Conservation (phyloP, 30 jellyfish, hydroid and myxozoan genomes). For the Aurelia aurita complex sp. Pacific region DNA sequence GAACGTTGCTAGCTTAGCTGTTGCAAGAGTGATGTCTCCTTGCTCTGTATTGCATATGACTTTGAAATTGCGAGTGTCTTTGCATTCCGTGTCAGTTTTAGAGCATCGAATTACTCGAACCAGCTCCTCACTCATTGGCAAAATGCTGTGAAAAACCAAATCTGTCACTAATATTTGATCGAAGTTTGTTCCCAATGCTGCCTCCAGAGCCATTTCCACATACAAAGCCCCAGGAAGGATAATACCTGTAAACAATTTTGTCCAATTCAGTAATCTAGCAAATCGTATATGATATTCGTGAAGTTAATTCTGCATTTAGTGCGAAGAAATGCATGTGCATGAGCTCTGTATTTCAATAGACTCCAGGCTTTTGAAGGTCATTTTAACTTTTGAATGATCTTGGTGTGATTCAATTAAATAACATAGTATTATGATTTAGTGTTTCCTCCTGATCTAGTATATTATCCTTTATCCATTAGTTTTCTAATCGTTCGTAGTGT, state of each 20-base stretch:
- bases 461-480: no score
- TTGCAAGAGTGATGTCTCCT: slow-evolving; percentile 19
- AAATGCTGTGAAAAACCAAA: slow-evolving; percentile 1
- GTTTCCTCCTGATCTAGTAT: no score
- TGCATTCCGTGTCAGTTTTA: not conserved
- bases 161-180: slow-evolving; percentile 1
- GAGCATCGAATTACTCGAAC: not conserved
- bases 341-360: no score
- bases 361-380: no score
- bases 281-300: no score
- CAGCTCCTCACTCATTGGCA: slow-evolving; percentile 4
- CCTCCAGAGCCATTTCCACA: slow-evolving; percentile 38
- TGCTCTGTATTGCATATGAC: not conserved
- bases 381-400: no score
- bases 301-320: no score
- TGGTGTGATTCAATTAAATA: no score
- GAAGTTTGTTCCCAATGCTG: slow-evolving; percentile 8
- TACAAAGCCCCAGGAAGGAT: slow-evolving; percentile 36
- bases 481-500: no score
- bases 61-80: not conserved
- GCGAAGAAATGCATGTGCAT: no score
- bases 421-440: no score
- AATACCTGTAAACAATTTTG: not conserved
- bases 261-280: no score
- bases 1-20: not conserved